Conservation (phyloP, 2,113 vertebrate genomes). For the Tragulus kanchil region DNA sequence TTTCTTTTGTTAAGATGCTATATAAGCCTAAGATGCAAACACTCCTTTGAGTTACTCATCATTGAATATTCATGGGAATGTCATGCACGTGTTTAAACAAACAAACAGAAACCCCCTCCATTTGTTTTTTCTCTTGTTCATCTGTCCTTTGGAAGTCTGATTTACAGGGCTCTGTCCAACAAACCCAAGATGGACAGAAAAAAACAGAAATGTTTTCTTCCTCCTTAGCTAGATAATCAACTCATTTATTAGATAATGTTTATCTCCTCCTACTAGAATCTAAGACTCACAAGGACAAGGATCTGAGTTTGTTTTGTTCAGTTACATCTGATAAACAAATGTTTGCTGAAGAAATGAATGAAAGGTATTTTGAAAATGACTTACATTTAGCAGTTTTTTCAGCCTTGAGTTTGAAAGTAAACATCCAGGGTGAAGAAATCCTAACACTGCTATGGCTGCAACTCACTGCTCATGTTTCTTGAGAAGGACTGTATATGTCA, state of each 20-base stretch:
- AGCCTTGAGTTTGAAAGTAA: constrained; percentile 46
- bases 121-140: not conserved
- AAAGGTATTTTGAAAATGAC: constrained; percentile 7
- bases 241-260: not conserved
- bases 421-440: not conserved
- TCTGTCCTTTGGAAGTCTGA: not conserved
- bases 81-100: not conserved
- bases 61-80: not conserved
- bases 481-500: not conserved
- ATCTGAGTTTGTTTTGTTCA: constrained; percentile 5
- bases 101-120: not conserved
- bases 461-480: not conserved
- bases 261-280: constrained; percentile 5
- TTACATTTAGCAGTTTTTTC: not conserved
- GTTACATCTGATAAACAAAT: not conserved
- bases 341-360: not conserved
- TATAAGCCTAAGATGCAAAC: not conserved
- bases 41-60: constrained; percentile 9
- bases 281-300: not conserved
- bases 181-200: not conserved
- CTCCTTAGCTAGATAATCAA: not conserved
- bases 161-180: not conserved
- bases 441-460: not conserved
- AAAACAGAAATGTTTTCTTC: not conserved
- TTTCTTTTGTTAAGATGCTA: not conserved